Conservation (phyloP, 2,113 vertebrate genomes). For the Pangasianodon gigas region DNA sequence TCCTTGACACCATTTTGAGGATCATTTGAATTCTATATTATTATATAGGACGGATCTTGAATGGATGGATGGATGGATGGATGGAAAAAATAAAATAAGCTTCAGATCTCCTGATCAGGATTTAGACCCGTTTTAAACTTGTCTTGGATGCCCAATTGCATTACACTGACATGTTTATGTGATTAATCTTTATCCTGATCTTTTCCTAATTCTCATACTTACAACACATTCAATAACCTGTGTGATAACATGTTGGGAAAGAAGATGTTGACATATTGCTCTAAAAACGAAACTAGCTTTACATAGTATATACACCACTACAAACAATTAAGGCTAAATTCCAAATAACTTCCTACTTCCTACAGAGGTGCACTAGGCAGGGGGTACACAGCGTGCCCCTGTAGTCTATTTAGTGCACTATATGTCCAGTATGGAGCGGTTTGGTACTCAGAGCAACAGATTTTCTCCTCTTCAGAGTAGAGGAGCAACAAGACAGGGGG, state of each 20-base stretch:
- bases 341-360: background rate
- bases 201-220: background rate
- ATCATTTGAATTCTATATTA: background rate
- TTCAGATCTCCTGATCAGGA: too few species aligned
- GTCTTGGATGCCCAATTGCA: background rate
- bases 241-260: too few species aligned
- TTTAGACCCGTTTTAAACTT: too few species aligned
- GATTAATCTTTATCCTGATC: background rate
- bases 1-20: background rate
- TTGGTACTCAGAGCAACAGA: background rate
- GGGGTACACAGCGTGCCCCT: background rate
- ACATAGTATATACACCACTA: background rate
- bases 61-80: background rate
- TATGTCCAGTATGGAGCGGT: background rate
- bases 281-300: background rate
- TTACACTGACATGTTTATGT: background rate
- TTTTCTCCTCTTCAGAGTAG: background rate
- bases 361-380: background rate
- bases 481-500: conserved; percentile 14
- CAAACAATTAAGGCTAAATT: background rate
- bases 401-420: background rate
- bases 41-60: background rate
- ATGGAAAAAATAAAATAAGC: too few species aligned
- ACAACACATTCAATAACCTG: background rate
- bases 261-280: background rate